Base-by-base conservation (phyloP, 2,113 vertebrate genomes). In the Rallus limicola region DNA sequence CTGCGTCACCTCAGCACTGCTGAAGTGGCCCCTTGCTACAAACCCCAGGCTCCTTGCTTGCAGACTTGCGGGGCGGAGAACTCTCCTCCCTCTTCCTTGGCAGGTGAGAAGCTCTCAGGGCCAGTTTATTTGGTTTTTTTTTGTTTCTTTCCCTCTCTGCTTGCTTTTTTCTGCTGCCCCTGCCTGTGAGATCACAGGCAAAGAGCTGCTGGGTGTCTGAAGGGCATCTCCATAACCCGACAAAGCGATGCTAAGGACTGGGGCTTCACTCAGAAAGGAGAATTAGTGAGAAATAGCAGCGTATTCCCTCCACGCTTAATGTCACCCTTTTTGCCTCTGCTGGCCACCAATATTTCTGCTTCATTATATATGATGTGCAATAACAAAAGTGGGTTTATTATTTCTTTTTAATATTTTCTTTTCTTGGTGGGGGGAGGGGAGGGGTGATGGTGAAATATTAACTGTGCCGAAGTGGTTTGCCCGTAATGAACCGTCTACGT, bases 221-320 rank as follows among this genome's bases (percentile, higher is more conserved):
- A 92, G 8, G 81, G 33, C 24, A 13, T 60, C 82, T 76, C 29
- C 15, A 46, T 52, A 71, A 50, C 8, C 0, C 1, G 52, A 38
- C 59, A 11, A 31, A 5, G 75, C 0, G 33, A 36, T 70, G 67
- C 20, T 42, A 5, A 46, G 6, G 58, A 58, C 18, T 0, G 2
- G 44, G 3, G 9, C 62, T 75, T 55, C 8, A 0, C 74, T 76
- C 6, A 7, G n/a, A 31, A 86, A 65, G 34, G 62, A 77, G 31
- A 89, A 75, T 56, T 60, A 55, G 56, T 20, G 48, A 55, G 78
- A 33, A 67, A 72, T 3, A 65, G 65, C 52, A 50, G 58, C 10
- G 0, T 53, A 64, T 72, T 34, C n/a, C 71, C 59, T 62, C 53
- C 15, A 0, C 2, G 0, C 44, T 81, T 58, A 52, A 58, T 26